A percentile compares a stretch with the other conserved stretches of the same genome.
Conservation (phyloP, 2,113 vertebrate species). For the Spilogale gracilis region DNA sequence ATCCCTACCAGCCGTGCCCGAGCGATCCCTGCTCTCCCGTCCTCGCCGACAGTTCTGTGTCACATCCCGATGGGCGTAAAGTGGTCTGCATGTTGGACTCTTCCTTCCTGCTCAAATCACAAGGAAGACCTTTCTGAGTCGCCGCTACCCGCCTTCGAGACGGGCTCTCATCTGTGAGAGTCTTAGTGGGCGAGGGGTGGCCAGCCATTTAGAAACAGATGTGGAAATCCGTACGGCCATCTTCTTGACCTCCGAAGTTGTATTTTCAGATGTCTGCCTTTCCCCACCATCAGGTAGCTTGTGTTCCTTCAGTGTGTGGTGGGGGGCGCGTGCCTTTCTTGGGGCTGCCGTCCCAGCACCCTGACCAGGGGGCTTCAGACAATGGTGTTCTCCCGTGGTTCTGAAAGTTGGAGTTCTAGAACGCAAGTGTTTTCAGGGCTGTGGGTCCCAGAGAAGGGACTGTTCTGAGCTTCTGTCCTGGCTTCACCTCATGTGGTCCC, state of each 20-base stretch:
- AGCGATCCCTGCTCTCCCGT: not conserved
- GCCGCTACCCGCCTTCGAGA: not conserved
- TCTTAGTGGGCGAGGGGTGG: too few species aligned
- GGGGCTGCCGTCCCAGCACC: not conserved
- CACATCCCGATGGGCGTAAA: rapidly evolving
- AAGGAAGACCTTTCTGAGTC: too few species aligned
- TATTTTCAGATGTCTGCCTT: not conserved
- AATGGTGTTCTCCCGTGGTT: rapidly evolving
- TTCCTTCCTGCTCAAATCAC: not conserved
- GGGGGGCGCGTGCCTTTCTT: rapidly evolving
- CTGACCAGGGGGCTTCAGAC: rapidly evolving
- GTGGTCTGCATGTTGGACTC: too few species aligned
- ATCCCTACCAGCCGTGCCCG: not conserved
- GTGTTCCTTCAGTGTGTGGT: rapidly evolving
- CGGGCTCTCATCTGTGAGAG: not conserved
- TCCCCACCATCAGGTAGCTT: not conserved
- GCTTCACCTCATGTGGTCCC: not conserved
- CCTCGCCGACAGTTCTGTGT: too few species aligned
- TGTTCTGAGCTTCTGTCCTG: not conserved
- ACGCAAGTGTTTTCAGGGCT: not conserved
- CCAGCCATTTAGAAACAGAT: rapidly evolving
- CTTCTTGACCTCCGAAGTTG: not conserved
- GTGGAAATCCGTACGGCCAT: not conserved
- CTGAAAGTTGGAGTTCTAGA: too few species aligned
- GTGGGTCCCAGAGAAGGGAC: not conserved